Base-by-base conservation (phyloP, 1,140 invertebrate genomes). In the Achatina immaculata region DNA sequence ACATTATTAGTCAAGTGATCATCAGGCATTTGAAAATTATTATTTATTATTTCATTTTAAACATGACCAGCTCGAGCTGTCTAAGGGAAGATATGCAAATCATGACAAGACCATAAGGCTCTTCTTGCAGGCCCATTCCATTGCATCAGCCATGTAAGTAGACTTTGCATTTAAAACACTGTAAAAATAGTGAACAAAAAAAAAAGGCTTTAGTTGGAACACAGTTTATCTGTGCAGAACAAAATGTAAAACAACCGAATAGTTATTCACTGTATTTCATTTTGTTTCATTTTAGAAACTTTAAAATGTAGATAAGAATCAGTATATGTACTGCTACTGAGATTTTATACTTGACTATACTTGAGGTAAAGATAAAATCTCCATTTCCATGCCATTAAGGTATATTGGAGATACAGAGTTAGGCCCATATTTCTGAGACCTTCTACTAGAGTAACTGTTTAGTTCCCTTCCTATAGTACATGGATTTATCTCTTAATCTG, bases 61-160 rank as follows among this genome's bases (percentile, higher is more conserved):
- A n/a, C n/a, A n/a, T n/a, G n/a, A n/a, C 7, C 73, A 90, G 80
- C 74, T 90, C 58, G 90, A 91, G 82, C 87, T 89, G 69, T 86
- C 84, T 43, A 90, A 90, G 84, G 89, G 89, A 16, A 83, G 86
- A 51, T 83, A 88, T 85, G 88, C 88, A 43, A 89, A 91, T 79
- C 88, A 89, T 72, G 86, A 89, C 21, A 87, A 87, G 69, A 86
- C 87, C 36, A 90, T 90, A 65, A 85, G 90, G 19, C 83, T 87
- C 58, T 90, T 87, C 76, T 83, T 89, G 21, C 88, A 90, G 79
- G 89, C 89, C 24, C 89, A 91, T 73, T 87, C 86, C n/a, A 87
- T 90, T 34, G 90, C 90, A 38, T 82, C 83, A 21, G 85, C 86
- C 31, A 86, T 88, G 90, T 91, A 86, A 85, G 90, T 86, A 40